phyloP scores from a whole-genome alignment of 2,888 invertebrate species.

The Lysandra bellargus region DNA sequence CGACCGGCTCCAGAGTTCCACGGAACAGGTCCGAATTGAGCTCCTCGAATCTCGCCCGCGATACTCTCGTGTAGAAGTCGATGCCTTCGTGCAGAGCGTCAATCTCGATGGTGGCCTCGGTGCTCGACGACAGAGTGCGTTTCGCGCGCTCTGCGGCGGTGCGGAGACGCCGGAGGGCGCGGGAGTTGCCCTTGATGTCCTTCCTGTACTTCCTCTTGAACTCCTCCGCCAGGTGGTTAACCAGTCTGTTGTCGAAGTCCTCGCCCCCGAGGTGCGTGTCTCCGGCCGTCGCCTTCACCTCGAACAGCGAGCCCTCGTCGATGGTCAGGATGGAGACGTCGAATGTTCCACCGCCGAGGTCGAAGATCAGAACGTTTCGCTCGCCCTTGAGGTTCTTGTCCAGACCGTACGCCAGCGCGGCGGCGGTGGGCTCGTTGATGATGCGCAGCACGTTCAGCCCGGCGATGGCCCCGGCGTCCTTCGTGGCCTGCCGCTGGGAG shows the following conservation, averaged over 20 bases:
- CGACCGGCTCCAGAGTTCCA: slow-evolving; percentile 87
- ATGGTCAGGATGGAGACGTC: slow-evolving; percentile 92
- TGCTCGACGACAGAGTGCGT: slow-evolving; percentile 87
- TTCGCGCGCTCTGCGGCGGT: slow-evolving; percentile 90
- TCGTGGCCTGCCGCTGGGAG: slow-evolving; percentile 88
- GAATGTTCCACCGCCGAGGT: slow-evolving; percentile 86
- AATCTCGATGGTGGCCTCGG: slow-evolving; percentile 87
- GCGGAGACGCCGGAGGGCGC: slow-evolving; percentile 84
- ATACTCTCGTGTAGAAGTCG: slow-evolving; percentile 85
- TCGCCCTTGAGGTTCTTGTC: slow-evolving; percentile 84
- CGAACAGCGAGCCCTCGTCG: slow-evolving; percentile 88
- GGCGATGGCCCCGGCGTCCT: slow-evolving; percentile 89
- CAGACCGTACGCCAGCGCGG: slow-evolving; percentile 86
- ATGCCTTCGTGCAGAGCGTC: slow-evolving; percentile 87
- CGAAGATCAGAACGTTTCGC: slow-evolving; percentile 83
- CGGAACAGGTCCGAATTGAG: slow-evolving; percentile 86
- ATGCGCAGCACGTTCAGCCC: slow-evolving; percentile 90
- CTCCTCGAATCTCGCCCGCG: slow-evolving; percentile 88
- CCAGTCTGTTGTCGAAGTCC: slow-evolving; percentile 84
- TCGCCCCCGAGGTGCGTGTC: slow-evolving; percentile 92
- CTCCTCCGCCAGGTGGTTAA: slow-evolving; percentile 84
- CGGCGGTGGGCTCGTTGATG: slow-evolving; percentile 91
- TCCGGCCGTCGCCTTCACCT: slow-evolving; percentile 90
- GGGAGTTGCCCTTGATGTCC: slow-evolving; percentile 83
- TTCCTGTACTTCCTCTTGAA: slow-evolving; percentile 86